Evolutionary conservation across 2,888 invertebrate genomes (phyloP).

Genomic region (Calliphora vomitoria): DNA sequence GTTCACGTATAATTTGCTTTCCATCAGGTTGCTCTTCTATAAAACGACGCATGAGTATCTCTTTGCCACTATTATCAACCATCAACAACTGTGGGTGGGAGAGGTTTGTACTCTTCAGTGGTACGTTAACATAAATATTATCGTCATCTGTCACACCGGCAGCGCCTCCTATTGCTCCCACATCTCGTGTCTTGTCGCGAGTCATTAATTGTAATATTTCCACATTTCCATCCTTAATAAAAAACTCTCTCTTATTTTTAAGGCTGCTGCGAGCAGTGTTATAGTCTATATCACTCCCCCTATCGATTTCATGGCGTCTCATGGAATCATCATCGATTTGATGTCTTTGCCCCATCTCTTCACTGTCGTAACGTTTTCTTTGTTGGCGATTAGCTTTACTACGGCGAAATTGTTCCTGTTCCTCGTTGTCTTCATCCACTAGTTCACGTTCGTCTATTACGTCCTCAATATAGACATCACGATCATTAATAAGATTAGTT

Average conservation of each 20-base stretch:
- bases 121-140: slow-evolving; percentile 86
- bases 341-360: slow-evolving; percentile 80
- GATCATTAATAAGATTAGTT: slow-evolving; percentile 84
- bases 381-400: slow-evolving; percentile 80
- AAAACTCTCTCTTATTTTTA: slow-evolving; percentile 88
- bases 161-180: slow-evolving; percentile 35
- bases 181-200: slow-evolving; percentile 87
- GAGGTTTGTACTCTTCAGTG: slow-evolving; percentile 85
- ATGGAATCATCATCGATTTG: slow-evolving; percentile 90
- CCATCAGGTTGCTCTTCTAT: slow-evolving; percentile 92
- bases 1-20: slow-evolving; percentile 87
- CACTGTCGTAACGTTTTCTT: slow-evolving; percentile 75
- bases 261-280: slow-evolving; percentile 80
- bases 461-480: slow-evolving; percentile 83
- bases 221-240: slow-evolving; percentile 93
- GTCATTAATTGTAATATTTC: slow-evolving; percentile 93
- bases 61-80: slow-evolving; percentile 92
- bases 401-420: slow-evolving; percentile 77
- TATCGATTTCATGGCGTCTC: slow-evolving; percentile 90
- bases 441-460: slow-evolving; percentile 80
- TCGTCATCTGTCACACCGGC: slow-evolving; percentile 86
- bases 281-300: slow-evolving; percentile 89
- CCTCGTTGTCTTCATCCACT: slow-evolving; percentile 74
- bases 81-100: slow-evolving; percentile 88
- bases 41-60: slow-evolving; percentile 92